Evolutionary conservation across 2,113 vertebrate genomes (phyloP), one percentile per base, ranked within the genome.

Genomic region (Bostrychus sinensis): DNA sequence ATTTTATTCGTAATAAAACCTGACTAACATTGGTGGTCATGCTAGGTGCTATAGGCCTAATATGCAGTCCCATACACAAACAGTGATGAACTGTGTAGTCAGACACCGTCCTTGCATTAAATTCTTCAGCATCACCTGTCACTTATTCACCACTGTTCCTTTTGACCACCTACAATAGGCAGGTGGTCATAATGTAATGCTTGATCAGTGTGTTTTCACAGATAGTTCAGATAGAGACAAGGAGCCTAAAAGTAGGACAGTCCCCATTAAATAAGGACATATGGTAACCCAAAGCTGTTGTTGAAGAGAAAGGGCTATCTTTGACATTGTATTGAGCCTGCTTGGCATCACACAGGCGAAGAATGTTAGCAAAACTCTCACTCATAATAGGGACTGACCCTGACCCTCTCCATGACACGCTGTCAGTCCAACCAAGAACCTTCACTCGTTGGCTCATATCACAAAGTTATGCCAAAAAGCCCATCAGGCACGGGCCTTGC

Each of bases 301-400:
- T n/a, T 51, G 25, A 14, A 30, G 25, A 14, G 56, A 56, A 75
- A 66, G 54, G 54, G 37, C 36, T 22, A 43, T 23, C 70, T 62
- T 50, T 73, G 58, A 79, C 70, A 66, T 32, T 65, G 58, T 54
- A 55, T 43, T 23, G 51, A 66, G 56, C 26, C 23, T 1, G 61
- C 28, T 65, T 80, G 87, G 69, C 80, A 81, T 28, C 14, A 8
- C 45, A 56, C 11, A 36, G 64, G 74, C 26, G 65, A 68, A 70
- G 64, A 60, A 81, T 66, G 69, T 82, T 64, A 78, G 81, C 72
- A 73, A 77, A 79, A 77, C 58, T 72, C 42, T 56, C 41, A 39
- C 42, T 66, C 72, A 73, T 80, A 79, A 84, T 72, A 30, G 62
- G 17, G 39, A 55, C 51, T 68, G 75, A 78, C 83, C 83, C 81